Conservation (phyloP, 2,797 vertebrate genomes). For the Diplodus puntazzo region DNA sequence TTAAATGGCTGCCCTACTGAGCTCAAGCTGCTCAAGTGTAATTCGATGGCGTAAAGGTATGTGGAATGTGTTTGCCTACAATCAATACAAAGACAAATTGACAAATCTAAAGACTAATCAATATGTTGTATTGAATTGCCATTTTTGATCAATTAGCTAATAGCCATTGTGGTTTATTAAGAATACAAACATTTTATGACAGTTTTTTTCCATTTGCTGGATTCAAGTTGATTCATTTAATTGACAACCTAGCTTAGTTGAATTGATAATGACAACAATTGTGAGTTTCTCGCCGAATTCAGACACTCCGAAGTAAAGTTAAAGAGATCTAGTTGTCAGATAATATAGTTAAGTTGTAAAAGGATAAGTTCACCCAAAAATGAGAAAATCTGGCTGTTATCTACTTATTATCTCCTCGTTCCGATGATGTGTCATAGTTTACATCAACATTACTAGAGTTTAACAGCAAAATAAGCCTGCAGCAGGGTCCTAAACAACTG, state of each 20-base stretch:
- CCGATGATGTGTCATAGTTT: no score
- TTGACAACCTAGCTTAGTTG: not conserved
- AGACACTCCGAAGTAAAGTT: not conserved
- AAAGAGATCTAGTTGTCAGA: not conserved
- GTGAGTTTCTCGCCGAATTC: not conserved
- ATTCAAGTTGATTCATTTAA: not conserved
- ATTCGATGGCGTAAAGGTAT: not conserved
- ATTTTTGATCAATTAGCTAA: not conserved
- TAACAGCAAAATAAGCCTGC: no score
- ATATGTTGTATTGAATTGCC: not conserved
- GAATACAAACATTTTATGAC: not conserved
- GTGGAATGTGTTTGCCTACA: not conserved
- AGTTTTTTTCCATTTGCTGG: not conserved
- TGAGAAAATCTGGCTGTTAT: no score
- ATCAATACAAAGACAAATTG: not conserved
- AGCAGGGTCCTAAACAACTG: no score
- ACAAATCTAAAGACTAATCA: not conserved
- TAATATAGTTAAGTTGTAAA: not conserved
- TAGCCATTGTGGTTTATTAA: not conserved
- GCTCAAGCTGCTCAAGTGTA: constrained; percentile 9
- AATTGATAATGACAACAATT: no score
- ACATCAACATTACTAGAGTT: no score
- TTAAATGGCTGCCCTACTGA: constrained; percentile 4
- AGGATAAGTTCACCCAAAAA: no score
- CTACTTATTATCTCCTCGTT: no score